phyloP scores from a whole-genome alignment of 2,888 invertebrate species.

The Eutolmus rufibarbis region DNA sequence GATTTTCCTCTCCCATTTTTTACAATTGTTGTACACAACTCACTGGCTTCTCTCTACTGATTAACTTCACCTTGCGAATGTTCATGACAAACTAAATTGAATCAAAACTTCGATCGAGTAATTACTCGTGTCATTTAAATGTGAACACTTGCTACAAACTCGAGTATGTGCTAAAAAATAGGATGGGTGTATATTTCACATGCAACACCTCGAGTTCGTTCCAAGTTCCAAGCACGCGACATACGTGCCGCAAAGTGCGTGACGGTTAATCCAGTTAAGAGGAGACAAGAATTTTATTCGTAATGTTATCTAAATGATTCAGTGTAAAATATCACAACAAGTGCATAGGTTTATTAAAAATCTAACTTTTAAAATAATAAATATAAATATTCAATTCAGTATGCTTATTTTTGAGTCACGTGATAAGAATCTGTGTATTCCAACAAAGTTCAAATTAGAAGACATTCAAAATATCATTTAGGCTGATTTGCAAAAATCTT shows the following conservation, averaged over 20 bases:
- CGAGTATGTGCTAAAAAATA: not conserved
- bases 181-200: not conserved
- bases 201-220: not conserved
- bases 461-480: no score
- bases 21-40: not conserved
- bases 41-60: not conserved
- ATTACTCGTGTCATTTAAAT: constrained; percentile 1
- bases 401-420: no score
- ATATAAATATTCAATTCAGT: no score
- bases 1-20: constrained; percentile 3
- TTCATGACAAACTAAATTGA: constrained; percentile 14
- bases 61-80: not conserved
- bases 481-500: no score
- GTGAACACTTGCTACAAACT: not conserved
- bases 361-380: not conserved
- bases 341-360: not conserved
- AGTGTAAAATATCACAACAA: not conserved
- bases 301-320: not conserved
- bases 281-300: not conserved
- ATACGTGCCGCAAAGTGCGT: not conserved
- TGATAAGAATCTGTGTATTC: no score
- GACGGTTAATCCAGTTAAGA: not conserved
- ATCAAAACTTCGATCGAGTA: not conserved
- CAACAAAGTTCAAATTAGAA: no score
- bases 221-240: not conserved